Percentiles rank a stretch among this genome's conserved stretches.
Evolutionary conservation across 2,797 vertebrate species (phyloP).

Genomic region (Dromococcyx pavoninus): DNA sequence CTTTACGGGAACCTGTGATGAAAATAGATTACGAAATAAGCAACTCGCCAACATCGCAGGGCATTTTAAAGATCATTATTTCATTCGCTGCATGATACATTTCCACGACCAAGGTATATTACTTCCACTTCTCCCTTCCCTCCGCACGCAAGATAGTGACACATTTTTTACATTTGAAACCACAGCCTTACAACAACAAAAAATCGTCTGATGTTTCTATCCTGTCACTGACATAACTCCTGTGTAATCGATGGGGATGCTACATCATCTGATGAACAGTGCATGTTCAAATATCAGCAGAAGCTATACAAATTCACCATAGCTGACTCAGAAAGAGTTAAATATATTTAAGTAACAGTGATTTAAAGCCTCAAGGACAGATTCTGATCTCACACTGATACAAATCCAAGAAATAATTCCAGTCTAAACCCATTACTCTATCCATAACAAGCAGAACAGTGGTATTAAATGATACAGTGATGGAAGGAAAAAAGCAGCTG

Average conservation of each 20-base stretch:
- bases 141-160: not conserved
- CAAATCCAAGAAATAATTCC: not conserved
- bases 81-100: not conserved
- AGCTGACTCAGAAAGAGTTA: not conserved
- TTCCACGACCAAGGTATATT: not conserved
- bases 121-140: not conserved
- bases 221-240: not conserved
- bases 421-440: not conserved
- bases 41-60: not conserved
- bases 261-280: not conserved
- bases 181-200: not conserved
- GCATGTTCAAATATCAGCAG: not conserved
- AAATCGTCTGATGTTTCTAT: not conserved
- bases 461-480: not conserved
- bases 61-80: not conserved
- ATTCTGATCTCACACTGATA: constrained; percentile 1
- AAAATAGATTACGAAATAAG: constrained; percentile 61
- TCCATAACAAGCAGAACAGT: not conserved
- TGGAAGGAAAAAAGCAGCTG: not conserved
- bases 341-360: not conserved
- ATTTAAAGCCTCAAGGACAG: not conserved
- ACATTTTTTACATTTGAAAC: not conserved
- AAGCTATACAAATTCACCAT: not conserved
- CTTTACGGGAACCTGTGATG: constrained; percentile 85
- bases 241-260: accelerated